These are phyloP conservation scores for Phataginus tetradactyla DNA, from an alignment of 2,797 vertebrate genomes.

Conservation along the genomic window DNA sequence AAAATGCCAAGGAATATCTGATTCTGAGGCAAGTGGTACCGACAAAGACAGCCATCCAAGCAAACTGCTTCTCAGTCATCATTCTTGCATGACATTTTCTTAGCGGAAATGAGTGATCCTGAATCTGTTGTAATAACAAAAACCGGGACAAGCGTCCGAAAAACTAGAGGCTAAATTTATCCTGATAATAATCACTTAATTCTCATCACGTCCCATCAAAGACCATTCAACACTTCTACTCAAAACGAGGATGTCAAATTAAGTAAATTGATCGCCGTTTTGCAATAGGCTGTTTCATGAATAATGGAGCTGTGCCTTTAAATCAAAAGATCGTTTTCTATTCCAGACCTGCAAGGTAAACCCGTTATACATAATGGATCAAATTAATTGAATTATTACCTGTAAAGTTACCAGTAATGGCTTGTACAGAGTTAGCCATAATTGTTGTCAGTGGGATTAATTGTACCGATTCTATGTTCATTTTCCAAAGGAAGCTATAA, in stretches of 20 bases:
- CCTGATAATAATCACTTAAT: background rate
- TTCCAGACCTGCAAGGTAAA: slow-evolving; percentile 32
- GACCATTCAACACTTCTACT: slow-evolving; percentile 6
- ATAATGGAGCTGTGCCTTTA: slow-evolving; percentile 47
- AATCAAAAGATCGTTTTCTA: background rate
- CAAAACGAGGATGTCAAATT: background rate
- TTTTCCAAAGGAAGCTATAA: background rate
- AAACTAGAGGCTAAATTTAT: background rate
- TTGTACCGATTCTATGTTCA: background rate
- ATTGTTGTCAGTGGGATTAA: slow-evolving; percentile 48
- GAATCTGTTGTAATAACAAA: background rate
- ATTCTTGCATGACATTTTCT: background rate
- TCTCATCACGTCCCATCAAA: background rate
- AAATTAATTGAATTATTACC: slow-evolving; percentile 44
- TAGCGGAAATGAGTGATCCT: background rate
- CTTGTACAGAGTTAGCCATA: background rate
- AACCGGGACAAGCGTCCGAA: background rate
- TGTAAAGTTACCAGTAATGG: slow-evolving; percentile 15
- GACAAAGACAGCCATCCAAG: background rate
- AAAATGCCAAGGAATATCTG: background rate
- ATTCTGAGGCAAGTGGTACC: background rate
- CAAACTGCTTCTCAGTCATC: background rate
- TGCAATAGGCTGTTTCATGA: background rate
- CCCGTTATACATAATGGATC: slow-evolving; percentile 50
- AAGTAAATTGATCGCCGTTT: slow-evolving; percentile 22